Conservation (phyloP, 2,113 vertebrate genomes). For the Nymphicus hollandicus region DNA sequence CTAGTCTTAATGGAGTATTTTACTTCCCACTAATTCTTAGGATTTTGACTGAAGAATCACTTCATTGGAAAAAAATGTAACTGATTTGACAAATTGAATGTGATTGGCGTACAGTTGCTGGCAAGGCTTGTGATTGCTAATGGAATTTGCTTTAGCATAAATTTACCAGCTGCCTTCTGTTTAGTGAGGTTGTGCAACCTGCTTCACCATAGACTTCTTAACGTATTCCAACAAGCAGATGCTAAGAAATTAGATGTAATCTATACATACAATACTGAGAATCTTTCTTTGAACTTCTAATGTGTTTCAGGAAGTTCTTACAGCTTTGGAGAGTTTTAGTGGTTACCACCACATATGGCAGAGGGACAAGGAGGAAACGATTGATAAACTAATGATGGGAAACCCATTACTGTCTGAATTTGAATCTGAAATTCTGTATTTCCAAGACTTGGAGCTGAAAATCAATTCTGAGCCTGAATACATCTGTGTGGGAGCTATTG, state of each 20-base stretch:
- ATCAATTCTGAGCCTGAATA: conserved; percentile 87
- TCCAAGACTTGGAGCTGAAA: conserved; percentile 83
- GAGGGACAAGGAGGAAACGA: conserved; percentile 83
- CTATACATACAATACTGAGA: not conserved
- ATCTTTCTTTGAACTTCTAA: not conserved
- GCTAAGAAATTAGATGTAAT: not conserved
- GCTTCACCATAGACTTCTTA: not conserved
- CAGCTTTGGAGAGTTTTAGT: conserved; percentile 80
- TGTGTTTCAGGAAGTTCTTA: conserved; percentile 82
- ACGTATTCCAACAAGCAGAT: not conserved
- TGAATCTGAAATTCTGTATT: conserved; percentile 89
- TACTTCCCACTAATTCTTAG: not conserved
- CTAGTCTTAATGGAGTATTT: not conserved
- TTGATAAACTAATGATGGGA: conserved; percentile 75
- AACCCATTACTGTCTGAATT: conserved; percentile 86
- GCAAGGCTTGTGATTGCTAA: not conserved
- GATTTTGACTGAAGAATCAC: not conserved
- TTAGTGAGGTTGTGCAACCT: not conserved
- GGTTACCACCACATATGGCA: conserved; percentile 91
- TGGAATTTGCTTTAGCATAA: not conserved
- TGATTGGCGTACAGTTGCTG: not conserved
- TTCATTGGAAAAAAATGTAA: not conserved
- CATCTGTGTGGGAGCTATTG: conserved; percentile 85
- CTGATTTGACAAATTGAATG: not conserved
- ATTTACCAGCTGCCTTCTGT: not conserved